Evolutionary conservation across 2,888 invertebrate genomes (phyloP), one percentile per base, ranked within the genome.

Genomic region (Tachina grossa): DNA sequence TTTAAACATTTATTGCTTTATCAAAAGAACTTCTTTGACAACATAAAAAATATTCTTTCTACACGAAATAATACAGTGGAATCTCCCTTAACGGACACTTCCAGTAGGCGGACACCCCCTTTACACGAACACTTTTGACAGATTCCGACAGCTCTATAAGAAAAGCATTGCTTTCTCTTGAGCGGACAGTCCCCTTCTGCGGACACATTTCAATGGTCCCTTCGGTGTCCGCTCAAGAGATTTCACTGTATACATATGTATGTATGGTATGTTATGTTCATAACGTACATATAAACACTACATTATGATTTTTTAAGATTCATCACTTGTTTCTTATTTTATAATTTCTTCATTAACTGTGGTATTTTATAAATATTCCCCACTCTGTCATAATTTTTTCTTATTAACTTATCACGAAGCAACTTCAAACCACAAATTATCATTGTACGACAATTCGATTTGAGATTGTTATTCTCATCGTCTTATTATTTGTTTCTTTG

Each of bases 401-500:
- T 85, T 85, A 85, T 85, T 85, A 83, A 85, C 85, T 85, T 85
- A 85, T 85, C 85, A 85, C 77, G 74, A 77, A 77, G 39, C 43
- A 47, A 81, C 68, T 75, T 39, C 74, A 75, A 65, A 75, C 68
- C 81, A 61, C 81, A 81, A 81, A 81, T 81, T 81, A 81, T 81
- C 59, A 53, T 81, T 74, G 74, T 75, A 72, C 63, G 79, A 81
- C 81, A 81, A 68, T 81, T 75, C 75, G 81, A 75, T 81, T 81
- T 81, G 74, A 81, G 81, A 81, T 74, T 81, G 59, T 74, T 81
- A 74, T 80, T 65, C 76, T 51, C 13, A 9, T 49, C 10, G 45
- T 55, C 16, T 16, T 43, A 10, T 31, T 53, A 19, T n/a, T 53
- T 45, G 22, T 47, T 22, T 16, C 49, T 59, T 61, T 22, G 14